Evolutionary conservation across 1,140 invertebrate genomes (phyloP).

Genomic region (Chionoecetes opilio): DNA sequence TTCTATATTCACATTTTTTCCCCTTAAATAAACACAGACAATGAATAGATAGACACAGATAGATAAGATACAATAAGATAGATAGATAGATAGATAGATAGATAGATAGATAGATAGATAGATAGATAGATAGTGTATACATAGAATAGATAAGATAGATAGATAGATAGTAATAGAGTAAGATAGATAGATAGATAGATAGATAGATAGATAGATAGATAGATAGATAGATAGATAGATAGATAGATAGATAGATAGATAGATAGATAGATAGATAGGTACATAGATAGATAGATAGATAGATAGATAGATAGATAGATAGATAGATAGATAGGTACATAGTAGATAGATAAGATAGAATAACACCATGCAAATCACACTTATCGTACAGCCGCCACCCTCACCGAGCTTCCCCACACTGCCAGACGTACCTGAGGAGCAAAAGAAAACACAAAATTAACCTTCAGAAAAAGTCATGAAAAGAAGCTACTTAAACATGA

Average conservation of each 20-base stretch:
- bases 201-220: too few species aligned
- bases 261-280: too few species aligned
- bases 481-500: neutral
- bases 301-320: neutral
- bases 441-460: slow-evolving; percentile 9
- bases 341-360: neutral
- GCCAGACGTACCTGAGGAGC: slow-evolving; percentile 14
- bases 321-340: neutral
- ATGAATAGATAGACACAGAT: too few species aligned
- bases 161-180: too few species aligned
- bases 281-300: too few species aligned
- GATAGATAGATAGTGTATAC: neutral
- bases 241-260: too few species aligned
- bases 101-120: neutral
- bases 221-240: too few species aligned
- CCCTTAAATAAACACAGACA: too few species aligned
- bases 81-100: neutral
- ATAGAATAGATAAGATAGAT: too few species aligned
- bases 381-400: neutral
- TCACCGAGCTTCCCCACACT: neutral
- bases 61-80: neutral
- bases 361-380: neutral
- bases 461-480: neutral
- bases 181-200: too few species aligned
- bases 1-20: too few species aligned